Conservation (phyloP, 2,888 invertebrate species). For the Erebia palarica region DNA sequence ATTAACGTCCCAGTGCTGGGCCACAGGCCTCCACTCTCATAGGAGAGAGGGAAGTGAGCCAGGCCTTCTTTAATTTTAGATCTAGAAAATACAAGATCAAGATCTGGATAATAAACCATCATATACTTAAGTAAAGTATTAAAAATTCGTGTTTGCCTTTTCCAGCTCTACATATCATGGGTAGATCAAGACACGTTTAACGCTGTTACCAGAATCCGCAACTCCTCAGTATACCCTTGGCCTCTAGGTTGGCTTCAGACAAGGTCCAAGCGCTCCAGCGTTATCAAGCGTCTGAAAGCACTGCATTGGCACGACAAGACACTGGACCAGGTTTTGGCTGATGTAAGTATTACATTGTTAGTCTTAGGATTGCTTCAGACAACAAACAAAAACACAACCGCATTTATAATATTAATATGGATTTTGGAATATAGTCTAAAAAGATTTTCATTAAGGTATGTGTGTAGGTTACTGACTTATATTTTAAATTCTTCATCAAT, state of each 20-base stretch:
- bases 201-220: background rate
- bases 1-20: too few relatives aligned
- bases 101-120: too few relatives aligned
- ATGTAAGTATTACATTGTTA: constrained; percentile 67
- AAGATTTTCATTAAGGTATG: too few relatives aligned
- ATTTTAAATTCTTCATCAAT: background rate
- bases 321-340: constrained; percentile 88
- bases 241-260: constrained; percentile 93
- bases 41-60: too few relatives aligned
- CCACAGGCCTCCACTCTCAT: too few relatives aligned
- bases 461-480: too few relatives aligned
- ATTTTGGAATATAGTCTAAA: too few relatives aligned
- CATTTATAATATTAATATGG: too few relatives aligned
- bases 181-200: constrained; percentile 88
- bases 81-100: too few relatives aligned
- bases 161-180: constrained; percentile 93
- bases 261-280: constrained; percentile 86
- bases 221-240: constrained; percentile 95
- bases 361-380: too few relatives aligned
- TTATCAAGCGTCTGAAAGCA: constrained; percentile 88
- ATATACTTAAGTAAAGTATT: background rate
- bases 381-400: too few relatives aligned
- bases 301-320: constrained; percentile 92
- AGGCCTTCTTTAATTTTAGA: too few relatives aligned
- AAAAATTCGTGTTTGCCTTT: background rate